Conservation (phyloP, 2,888 invertebrate species). For the Tupiocoris notatus region DNA sequence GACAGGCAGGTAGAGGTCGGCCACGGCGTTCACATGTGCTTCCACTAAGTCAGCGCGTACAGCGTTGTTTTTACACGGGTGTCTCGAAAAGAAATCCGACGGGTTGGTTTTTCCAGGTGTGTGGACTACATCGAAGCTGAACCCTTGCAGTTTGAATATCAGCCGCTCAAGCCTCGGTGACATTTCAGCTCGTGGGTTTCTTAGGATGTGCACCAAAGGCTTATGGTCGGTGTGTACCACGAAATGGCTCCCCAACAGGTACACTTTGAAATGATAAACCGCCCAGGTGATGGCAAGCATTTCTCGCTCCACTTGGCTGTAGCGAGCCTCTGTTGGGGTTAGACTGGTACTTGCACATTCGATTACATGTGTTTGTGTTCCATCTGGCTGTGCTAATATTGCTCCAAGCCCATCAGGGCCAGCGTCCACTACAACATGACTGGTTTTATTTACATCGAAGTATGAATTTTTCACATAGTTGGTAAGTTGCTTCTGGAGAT, state of each 20-base stretch:
- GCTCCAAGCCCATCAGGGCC: conserved; percentile 17
- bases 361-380: neutral
- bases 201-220: neutral
- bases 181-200: no score
- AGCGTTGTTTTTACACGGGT: no score
- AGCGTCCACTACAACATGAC: conserved; percentile 14
- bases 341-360: conserved; percentile 18
- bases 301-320: conserved; percentile 2
- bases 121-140: no score
- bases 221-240: conserved; percentile 2
- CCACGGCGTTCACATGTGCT: no score
- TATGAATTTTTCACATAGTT: conserved; percentile 25
- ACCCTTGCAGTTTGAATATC: no score
- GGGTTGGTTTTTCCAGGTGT: no score
- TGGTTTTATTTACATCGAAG: conserved; percentile 22
- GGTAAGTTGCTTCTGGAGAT: no score
- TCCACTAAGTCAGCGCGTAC: no score
- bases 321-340: neutral
- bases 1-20: no score
- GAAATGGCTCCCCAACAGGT: neutral
- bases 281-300: conserved; percentile 17
- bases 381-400: conserved; percentile 1
- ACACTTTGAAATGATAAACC: neutral
- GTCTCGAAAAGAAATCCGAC: no score
- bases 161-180: no score